Conservation (phyloP, 1,140 invertebrate species). For the Dinothrombium tinctorium region DNA sequence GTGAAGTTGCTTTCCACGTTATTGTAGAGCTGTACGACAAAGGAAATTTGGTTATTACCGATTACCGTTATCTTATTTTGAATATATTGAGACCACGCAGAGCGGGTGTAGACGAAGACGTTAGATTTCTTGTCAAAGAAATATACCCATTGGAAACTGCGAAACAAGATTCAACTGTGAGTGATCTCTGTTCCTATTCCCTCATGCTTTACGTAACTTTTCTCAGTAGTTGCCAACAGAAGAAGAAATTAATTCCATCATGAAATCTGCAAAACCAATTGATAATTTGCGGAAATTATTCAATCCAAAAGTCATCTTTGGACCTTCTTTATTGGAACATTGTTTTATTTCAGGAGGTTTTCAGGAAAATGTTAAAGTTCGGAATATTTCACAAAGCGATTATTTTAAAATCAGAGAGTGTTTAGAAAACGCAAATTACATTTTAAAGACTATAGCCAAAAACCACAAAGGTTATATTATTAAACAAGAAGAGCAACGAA, state of each 20-base stretch:
- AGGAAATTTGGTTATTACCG: constrained; percentile 87
- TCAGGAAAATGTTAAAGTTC: constrained; percentile 25
- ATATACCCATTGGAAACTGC: constrained; percentile 60
- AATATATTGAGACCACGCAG: constrained; percentile 79
- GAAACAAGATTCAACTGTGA: constrained; percentile 10
- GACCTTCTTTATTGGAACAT: constrained; percentile 71
- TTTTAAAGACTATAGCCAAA: constrained; percentile 29
- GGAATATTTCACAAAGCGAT: constrained; percentile 1
- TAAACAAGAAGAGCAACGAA: constrained; percentile 52
- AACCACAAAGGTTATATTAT: constrained; percentile 24
- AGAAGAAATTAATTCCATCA: constrained; percentile 27
- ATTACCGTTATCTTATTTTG: constrained; percentile 68
- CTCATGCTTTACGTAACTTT: not conserved
- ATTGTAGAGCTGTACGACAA: constrained; percentile 89
- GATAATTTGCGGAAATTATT: constrained; percentile 56
- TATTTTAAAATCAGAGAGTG: constrained; percentile 24
- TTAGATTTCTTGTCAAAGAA: constrained; percentile 70
- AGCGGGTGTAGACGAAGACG: constrained; percentile 52
- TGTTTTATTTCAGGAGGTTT: constrained; percentile 46
- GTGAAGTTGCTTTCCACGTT: constrained; percentile 82
- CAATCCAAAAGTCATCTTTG: constrained; percentile 31
- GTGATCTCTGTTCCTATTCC: constrained; percentile 11
- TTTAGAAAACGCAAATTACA: constrained; percentile 38
- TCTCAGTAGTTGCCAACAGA: not conserved
- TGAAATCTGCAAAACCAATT: constrained; percentile 38